phyloP scores from a whole-genome alignment of 2,888 invertebrate genomes.

The Bedellia somnulentella region DNA sequence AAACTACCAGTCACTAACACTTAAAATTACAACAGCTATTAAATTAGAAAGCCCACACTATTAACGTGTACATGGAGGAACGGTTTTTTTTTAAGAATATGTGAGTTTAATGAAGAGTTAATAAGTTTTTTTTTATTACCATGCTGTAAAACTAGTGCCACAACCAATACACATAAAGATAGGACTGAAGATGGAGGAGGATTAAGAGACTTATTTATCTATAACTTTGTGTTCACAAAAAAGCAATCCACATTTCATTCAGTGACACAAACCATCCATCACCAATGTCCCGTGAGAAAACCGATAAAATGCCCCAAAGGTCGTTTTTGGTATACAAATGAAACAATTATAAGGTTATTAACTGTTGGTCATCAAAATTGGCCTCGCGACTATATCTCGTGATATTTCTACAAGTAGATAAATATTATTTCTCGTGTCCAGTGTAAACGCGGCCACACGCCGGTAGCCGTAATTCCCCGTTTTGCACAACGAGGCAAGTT shows the following conservation, averaged over 20 bases:
- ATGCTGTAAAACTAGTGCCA: neutral
- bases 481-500: conserved; percentile 35
- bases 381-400: neutral
- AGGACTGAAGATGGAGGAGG: neutral
- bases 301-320: neutral
- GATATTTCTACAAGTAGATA: neutral
- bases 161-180: neutral
- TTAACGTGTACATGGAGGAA: neutral
- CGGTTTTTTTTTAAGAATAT: neutral
- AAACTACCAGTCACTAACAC: conserved; percentile 24
- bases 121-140: neutral
- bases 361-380: neutral
- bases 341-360: neutral
- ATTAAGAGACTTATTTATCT: neutral
- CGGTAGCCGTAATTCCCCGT: conserved; percentile 25
- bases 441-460: neutral
- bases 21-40: conserved; percentile 32
- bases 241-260: neutral
- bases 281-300: too few relatives aligned
- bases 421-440: neutral
- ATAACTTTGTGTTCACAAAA: neutral
- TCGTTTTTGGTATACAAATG: neutral
- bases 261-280: too few relatives aligned
- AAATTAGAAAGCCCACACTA: conserved; percentile 24
- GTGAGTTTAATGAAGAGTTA: neutral